Percentiles rank a stretch among this genome's conserved stretches.
These are phyloP conservation scores for Colostygia pectinataria DNA, from an alignment of 2,888 invertebrate genomes.

Conservation along the genomic window DNA sequence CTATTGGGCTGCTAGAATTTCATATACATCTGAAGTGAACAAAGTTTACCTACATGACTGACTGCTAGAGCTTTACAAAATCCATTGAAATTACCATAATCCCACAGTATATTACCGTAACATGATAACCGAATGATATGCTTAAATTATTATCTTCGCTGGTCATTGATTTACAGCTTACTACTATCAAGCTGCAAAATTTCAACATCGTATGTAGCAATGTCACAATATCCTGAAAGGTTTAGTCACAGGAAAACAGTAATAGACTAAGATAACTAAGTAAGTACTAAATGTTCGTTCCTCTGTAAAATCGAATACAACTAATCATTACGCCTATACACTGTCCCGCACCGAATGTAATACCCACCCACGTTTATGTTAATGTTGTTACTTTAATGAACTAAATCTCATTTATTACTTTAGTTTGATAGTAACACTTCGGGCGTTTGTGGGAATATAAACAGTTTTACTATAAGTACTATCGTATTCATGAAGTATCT, in stretches of 20 bases:
- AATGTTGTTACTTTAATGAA: slow-evolving; percentile 57
- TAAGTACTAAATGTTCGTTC: slow-evolving; percentile 4
- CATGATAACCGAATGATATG: slow-evolving; percentile 43
- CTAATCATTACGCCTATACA: slow-evolving; percentile 37
- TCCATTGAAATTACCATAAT: slow-evolving; percentile 45
- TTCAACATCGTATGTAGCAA: slow-evolving; percentile 10
- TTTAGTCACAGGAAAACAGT: slow-evolving; percentile 17
- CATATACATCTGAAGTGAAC: slow-evolving; percentile 21
- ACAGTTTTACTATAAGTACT: slow-evolving; percentile 37
- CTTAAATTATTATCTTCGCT: slow-evolving; percentile 39
- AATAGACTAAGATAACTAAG: slow-evolving; percentile 15
- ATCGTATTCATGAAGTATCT: slow-evolving; percentile 34
- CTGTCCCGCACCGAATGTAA: slow-evolving; percentile 37
- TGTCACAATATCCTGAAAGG: slow-evolving; percentile 16
- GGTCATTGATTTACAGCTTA: slow-evolving; percentile 30
- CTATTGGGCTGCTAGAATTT: slow-evolving; percentile 23
- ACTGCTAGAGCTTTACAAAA: slow-evolving; percentile 32
- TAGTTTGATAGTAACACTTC: slow-evolving; percentile 50
- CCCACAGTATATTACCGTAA: slow-evolving; percentile 49
- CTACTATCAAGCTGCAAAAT: slow-evolving; percentile 10
- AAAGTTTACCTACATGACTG: slow-evolving; percentile 24
- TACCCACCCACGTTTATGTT: slow-evolving; percentile 61
- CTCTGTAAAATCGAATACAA: slow-evolving; percentile 31
- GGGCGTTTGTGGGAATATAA: slow-evolving; percentile 64
- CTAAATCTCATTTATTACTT: slow-evolving; percentile 63